Evolutionary conservation across 2,113 vertebrate species (phyloP), one percentile per base, ranked within the genome.

Genomic region (Cariama cristata): DNA sequence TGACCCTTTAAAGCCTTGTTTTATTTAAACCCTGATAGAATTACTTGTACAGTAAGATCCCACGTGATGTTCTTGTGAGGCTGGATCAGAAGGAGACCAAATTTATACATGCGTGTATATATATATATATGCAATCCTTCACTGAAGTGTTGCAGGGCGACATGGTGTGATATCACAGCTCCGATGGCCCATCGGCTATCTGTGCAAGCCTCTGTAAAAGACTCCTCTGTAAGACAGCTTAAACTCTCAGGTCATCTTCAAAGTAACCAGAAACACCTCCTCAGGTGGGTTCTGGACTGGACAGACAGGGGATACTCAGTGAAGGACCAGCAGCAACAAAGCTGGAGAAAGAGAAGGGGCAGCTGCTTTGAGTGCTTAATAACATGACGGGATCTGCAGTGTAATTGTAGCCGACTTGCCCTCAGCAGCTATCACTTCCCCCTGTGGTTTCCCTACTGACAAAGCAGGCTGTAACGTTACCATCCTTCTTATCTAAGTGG

Each of bases 101-200:
- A 33, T 33, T 30, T 32, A 40, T 1, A 24, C 7, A n/a, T 8
- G 23, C 4, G 30, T 18, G 2, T 67, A 4, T 4, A 2, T 4
- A 6, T 12, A 26, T 8, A 0, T 4, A 3, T 6, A 8, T 17
- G 49, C 42, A 79, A 3, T 6, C 26, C 58, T 47, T 56, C 79
- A 28, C 47, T n/a, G 55, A 33, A n/a, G 74, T 5, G 20, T 14
- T 15, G 38, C 40, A 6, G 47, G 5, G 58, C 28, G 79, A 40
- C 24, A 4, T 0, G 5, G 30, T 27, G 42, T 10, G 76, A 2
- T 23, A 21, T 12, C 93, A 69, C 44, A 83, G 84, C 82, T 58
- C 49, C 35, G 50, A 19, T 4, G 21, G 74, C 35, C 32, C 28
- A 11, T 0, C 8, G 1, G 28, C 24, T 62, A 8, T 8, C 47